phyloP scores from a whole-genome alignment of 2,888 invertebrate species.

The Epicampocera succincta region DNA sequence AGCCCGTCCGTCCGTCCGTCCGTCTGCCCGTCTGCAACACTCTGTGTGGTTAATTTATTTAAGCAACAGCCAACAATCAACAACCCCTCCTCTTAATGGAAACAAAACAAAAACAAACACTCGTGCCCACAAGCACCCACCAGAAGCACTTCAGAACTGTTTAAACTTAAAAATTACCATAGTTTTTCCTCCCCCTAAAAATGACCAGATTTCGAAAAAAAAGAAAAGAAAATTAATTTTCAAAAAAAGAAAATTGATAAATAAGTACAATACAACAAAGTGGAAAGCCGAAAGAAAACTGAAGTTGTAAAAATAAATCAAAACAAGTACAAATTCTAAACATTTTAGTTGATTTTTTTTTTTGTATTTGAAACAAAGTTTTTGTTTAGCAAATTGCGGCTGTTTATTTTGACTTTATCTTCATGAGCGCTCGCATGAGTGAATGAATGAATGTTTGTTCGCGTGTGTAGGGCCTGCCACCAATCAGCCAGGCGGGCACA shows the following conservation, averaged over 20 bases:
- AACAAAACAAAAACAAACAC: constrained; percentile 17
- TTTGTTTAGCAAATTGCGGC: constrained; percentile 8
- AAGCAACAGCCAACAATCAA: constrained; percentile 16
- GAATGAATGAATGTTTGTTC: not conserved
- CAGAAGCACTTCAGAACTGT: constrained; percentile 16
- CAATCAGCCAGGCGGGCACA: not conserved
- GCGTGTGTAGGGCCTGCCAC: not conserved
- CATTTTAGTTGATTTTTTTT: constrained; percentile 31
- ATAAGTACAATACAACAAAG: constrained; percentile 3
- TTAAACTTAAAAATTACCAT: not conserved
- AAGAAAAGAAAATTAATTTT: not conserved
- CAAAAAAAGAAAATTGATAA: not conserved
- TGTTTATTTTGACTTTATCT: not conserved
- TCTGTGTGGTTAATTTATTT: constrained; percentile 50
- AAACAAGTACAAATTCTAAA: constrained; percentile 19
- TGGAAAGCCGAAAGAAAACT: constrained; percentile 6
- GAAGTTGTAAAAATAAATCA: constrained; percentile 23
- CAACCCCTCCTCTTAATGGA: constrained; percentile 42
- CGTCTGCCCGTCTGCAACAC: too few relatives aligned
- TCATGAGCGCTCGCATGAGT: not conserved
- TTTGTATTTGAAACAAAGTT: constrained; percentile 11
- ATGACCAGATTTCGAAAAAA: not conserved
- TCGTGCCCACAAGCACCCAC: constrained; percentile 1
- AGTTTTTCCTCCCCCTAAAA: constrained; percentile 4
- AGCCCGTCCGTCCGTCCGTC: too few relatives aligned